These are phyloP conservation scores for Clarias gariepinus DNA, from an alignment of 2,113 vertebrate genomes.

Conservation along the genomic window DNA sequence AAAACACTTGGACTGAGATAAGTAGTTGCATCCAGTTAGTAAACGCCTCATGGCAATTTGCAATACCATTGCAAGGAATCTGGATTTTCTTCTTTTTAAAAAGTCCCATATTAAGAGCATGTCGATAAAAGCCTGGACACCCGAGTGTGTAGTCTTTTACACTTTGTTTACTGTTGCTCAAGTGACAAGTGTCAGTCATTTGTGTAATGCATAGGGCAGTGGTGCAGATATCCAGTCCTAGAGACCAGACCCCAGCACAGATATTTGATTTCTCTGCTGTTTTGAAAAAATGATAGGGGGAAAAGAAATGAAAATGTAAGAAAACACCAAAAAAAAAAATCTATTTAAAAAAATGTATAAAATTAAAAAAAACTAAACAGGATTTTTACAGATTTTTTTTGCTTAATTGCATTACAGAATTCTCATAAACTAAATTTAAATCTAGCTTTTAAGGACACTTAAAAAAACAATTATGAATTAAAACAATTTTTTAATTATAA, in stretches of 20 bases:
- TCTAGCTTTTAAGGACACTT: background rate
- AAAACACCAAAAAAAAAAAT: background rate
- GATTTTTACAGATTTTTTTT: background rate
- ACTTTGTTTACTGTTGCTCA: background rate
- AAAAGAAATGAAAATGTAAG: background rate
- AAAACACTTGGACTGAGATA: background rate
- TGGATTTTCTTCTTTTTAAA: background rate
- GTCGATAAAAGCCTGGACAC: background rate
- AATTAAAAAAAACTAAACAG: background rate
- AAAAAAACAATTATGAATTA: background rate
- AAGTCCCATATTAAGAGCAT: background rate
- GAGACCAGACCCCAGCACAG: background rate
- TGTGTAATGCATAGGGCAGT: background rate
- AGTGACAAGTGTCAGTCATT: background rate
- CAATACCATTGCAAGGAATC: background rate
- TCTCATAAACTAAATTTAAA: background rate
- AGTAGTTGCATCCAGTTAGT: background rate
- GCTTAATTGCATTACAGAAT: background rate
- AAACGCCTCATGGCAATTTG: background rate
- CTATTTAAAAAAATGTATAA: too few species aligned
- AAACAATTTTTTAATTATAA: too few species aligned
- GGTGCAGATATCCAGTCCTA: background rate
- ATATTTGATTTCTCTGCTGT: background rate
- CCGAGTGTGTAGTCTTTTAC: background rate
- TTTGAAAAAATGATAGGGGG: background rate